Evolutionary conservation across 2,797 vertebrate genomes (phyloP).

Genomic region (Halcyon chelicuti): DNA sequence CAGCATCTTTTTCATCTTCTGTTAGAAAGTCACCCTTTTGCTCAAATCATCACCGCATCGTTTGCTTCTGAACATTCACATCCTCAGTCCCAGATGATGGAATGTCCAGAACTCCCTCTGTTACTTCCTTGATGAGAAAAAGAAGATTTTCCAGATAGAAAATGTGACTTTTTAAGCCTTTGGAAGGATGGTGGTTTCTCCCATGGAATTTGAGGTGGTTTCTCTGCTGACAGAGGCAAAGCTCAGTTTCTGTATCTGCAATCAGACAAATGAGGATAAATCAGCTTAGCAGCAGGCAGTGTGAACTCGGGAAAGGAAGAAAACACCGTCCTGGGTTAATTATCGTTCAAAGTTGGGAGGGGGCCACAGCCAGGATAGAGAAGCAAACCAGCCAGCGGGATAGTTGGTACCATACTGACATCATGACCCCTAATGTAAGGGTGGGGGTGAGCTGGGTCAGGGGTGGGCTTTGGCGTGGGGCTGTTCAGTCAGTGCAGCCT

Average conservation of each 20-base stretch:
- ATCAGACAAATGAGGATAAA: neutral
- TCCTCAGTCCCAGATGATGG: neutral
- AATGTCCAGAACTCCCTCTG: neutral
- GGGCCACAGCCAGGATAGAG: neutral
- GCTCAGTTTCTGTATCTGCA: neutral
- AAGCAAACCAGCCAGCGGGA: neutral
- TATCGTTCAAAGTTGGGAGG: neutral
- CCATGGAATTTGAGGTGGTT: neutral
- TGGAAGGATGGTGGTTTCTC: neutral
- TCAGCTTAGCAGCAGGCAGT: neutral
- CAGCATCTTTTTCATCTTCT: neutral
- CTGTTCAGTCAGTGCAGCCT: no score
- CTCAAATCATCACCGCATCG: neutral
- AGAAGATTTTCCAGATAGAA: neutral
- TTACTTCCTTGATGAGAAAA: neutral
- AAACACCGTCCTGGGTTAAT: neutral
- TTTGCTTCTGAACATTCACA: neutral
- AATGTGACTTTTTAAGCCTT: neutral
- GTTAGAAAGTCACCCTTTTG: neutral
- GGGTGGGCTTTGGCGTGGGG: no score
- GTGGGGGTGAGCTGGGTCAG: no score
- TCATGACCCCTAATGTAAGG: neutral
- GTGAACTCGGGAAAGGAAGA: neutral
- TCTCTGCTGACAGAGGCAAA: neutral
- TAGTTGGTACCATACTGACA: neutral